These are phyloP conservation scores for Lithophane leautieri DNA, from an alignment of 2,888 invertebrate species.

Conservation along the genomic window DNA sequence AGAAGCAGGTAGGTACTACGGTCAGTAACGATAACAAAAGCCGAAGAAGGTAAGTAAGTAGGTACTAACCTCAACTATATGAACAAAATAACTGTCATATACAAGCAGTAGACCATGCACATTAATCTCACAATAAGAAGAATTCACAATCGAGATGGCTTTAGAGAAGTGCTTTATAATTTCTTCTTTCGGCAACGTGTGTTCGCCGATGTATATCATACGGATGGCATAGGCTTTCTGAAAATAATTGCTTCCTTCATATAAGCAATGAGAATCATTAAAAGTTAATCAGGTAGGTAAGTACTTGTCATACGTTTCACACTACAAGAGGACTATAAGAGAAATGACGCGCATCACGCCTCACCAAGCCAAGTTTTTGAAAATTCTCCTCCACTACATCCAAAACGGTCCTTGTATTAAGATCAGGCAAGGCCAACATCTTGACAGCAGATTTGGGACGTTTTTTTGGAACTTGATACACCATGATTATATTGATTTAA, in stretches of 20 bases:
- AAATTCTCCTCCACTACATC: conserved; percentile 86
- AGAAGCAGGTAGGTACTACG: too few species aligned
- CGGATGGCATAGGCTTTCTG: conserved; percentile 87
- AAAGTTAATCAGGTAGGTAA: neutral
- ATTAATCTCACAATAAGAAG: conserved; percentile 83
- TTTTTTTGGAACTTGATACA: conserved; percentile 22
- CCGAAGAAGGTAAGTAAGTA: conserved; percentile 32
- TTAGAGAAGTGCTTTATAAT: conserved; percentile 77
- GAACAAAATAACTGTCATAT: conserved; percentile 88
- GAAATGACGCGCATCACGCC: conserved; percentile 69
- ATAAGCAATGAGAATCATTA: conserved; percentile 31
- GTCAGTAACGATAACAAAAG: neutral
- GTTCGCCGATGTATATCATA: conserved; percentile 87
- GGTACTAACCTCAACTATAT: conserved; percentile 87
- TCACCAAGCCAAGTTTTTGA: conserved; percentile 77
- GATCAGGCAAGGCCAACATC: conserved; percentile 77
- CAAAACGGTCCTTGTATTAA: conserved; percentile 79
- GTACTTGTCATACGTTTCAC: conserved; percentile 1
- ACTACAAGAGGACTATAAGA: neutral
- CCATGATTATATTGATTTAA: conserved; percentile 23
- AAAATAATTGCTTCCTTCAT: conserved; percentile 62
- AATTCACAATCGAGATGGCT: conserved; percentile 80
- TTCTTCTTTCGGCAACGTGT: conserved; percentile 78
- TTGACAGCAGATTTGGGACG: neutral
- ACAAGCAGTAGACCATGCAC: conserved; percentile 86